Evolutionary conservation across 1,140 invertebrate species (phyloP).

Genomic region (Musca vetustissima): DNA sequence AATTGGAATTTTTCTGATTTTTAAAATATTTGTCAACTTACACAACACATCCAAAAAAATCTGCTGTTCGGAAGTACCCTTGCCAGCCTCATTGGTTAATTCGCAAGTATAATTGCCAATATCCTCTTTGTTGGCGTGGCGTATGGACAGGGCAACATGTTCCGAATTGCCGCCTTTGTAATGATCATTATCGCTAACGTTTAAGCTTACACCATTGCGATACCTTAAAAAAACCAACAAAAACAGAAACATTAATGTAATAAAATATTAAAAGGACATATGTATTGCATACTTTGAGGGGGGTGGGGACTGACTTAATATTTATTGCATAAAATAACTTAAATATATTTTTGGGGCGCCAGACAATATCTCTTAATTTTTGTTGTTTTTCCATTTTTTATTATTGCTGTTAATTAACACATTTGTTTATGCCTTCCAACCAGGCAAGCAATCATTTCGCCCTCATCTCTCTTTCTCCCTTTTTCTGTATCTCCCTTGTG

Average conservation of each 20-base stretch:
- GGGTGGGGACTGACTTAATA: no score
- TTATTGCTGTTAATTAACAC: conserved; percentile 11
- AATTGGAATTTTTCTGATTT: not conserved
- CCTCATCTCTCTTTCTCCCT: no score
- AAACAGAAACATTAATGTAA: conserved; percentile 1
- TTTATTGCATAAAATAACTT: not conserved
- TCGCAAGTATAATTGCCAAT: conserved; percentile 79
- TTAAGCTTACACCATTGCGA: conserved; percentile 68
- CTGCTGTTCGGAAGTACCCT: conserved; percentile 63
- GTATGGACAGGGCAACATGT: conserved; percentile 74
- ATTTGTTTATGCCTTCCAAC: conserved; percentile 13
- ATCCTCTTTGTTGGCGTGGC: conserved; percentile 73
- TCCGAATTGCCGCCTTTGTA: conserved; percentile 75
- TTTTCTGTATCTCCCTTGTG: not conserved
- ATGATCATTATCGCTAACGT: conserved; percentile 64
- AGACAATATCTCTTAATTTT: no score
- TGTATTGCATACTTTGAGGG: conserved; percentile 1
- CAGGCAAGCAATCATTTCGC: not conserved
- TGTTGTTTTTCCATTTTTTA: no score
- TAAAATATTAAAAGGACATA: not conserved
- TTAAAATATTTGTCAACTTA: conserved; percentile 60
- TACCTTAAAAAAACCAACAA: conserved; percentile 62
- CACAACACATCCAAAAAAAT: conserved; percentile 77
- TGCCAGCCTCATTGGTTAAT: conserved; percentile 73
- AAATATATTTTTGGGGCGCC: not conserved